These are phyloP conservation scores for Zaprionus ghesquierei DNA, from an alignment of 1,140 invertebrate species.

Conservation along the genomic window DNA sequence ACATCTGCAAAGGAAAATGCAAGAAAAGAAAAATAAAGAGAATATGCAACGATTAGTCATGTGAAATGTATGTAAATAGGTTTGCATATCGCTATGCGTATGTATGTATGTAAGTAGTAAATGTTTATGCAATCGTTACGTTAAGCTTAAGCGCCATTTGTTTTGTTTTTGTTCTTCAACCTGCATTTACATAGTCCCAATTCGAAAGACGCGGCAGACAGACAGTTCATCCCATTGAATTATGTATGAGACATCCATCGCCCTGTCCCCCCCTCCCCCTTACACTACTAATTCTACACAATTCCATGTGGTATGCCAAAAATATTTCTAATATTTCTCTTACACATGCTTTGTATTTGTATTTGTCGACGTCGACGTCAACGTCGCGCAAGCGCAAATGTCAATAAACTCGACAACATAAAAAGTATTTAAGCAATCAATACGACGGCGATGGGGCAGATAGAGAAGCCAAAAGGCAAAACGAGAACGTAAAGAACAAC, in stretches of 20 bases:
- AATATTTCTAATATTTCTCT: slow-evolving; percentile 26
- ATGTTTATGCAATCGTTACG: slow-evolving; percentile 73
- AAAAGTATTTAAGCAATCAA: slow-evolving; percentile 68
- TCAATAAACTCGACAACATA: slow-evolving; percentile 69
- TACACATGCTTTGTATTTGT: background rate
- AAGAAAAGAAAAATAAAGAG: slow-evolving; percentile 11
- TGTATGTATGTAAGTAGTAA: slow-evolving; percentile 12
- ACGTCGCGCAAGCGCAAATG: slow-evolving; percentile 56
- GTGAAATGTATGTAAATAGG: slow-evolving; percentile 14
- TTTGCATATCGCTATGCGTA: background rate
- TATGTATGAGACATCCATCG: slow-evolving; percentile 18
- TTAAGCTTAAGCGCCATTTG: slow-evolving; percentile 50
- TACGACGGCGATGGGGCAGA: slow-evolving; percentile 6
- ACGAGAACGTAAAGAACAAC: slow-evolving; percentile 30
- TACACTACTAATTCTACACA: no score
- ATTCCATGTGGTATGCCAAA: slow-evolving; percentile 9
- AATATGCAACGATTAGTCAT: slow-evolving; percentile 31
- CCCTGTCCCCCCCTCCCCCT: background rate
- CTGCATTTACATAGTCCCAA: slow-evolving; percentile 21
- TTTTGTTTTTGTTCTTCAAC: slow-evolving; percentile 31
- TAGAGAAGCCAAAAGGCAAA: slow-evolving; percentile 46
- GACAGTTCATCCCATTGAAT: slow-evolving; percentile 11
- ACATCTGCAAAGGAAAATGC: slow-evolving; percentile 69
- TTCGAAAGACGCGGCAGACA: background rate
- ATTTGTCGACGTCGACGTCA: no score